Evolutionary conservation across 2,797 vertebrate genomes (phyloP).

Genomic region (Arctocebus calabarensis): DNA sequence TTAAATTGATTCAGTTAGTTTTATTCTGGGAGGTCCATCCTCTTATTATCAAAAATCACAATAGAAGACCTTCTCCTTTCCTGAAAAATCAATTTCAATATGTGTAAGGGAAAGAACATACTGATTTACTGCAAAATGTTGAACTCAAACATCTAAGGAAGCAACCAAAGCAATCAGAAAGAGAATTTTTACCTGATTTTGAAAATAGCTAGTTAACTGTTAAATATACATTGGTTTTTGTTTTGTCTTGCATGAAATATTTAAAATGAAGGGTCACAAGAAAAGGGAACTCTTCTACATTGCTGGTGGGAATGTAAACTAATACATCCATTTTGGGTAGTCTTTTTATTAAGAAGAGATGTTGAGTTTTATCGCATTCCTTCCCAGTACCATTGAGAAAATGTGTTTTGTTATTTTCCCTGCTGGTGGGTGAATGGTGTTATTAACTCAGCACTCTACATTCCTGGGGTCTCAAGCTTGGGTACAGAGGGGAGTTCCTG

Average conservation of each 20-base stretch:
- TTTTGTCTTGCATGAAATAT: not conserved
- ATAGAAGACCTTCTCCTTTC: not conserved
- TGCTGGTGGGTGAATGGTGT: not conserved
- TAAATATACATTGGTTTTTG: not conserved
- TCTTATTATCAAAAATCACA: not conserved
- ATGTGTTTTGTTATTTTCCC: conserved; percentile 4
- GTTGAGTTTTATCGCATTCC: not conserved
- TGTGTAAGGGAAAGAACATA: not conserved
- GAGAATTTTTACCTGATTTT: not conserved
- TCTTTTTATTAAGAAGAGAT: not conserved
- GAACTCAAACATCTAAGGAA: not conserved
- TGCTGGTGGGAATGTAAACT: too few relatives aligned
- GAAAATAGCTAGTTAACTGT: not conserved
- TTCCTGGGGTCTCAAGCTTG: not conserved
- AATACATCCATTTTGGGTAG: too few relatives aligned
- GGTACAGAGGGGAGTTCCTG: too few relatives aligned
- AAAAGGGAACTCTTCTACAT: too few relatives aligned
- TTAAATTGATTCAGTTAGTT: conserved; percentile 24
- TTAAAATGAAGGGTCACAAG: not conserved
- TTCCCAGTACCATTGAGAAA: not conserved
- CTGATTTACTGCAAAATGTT: conserved; percentile 15
- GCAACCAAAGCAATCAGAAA: not conserved
- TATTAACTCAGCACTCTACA: not conserved
- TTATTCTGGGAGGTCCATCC: not conserved
- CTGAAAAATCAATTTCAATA: not conserved